Evolutionary conservation across 2,113 vertebrate genomes (phyloP).

Genomic region (Saimiri boliviensis): DNA sequence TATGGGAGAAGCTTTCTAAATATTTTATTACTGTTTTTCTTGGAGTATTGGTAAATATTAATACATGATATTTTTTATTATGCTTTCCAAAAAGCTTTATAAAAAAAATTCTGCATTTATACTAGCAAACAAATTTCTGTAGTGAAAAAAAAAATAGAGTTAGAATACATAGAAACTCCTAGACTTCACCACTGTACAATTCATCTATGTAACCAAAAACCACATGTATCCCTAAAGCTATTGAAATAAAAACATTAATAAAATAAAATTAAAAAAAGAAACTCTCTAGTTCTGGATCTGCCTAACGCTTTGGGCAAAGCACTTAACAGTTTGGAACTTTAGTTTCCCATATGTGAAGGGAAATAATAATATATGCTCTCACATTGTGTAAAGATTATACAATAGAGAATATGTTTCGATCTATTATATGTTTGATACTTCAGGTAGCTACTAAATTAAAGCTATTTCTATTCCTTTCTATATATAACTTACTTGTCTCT

Average conservation of each 20-base stretch:
- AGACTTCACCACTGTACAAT: no score
- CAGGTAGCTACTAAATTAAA: neutral
- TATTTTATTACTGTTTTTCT: neutral
- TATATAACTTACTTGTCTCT: neutral
- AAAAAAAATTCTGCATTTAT: neutral
- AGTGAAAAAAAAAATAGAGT: neutral
- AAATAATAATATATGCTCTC: rapidly evolving
- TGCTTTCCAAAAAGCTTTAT: neutral
- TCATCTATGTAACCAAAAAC: no score
- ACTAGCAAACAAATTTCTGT: neutral
- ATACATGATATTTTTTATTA: neutral
- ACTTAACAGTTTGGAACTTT: neutral
- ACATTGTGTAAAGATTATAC: neutral
- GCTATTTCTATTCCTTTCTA: neutral
- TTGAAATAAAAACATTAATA: no score
- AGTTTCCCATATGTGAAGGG: neutral
- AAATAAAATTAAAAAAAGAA: neutral
- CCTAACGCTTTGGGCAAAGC: neutral
- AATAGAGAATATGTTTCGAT: neutral
- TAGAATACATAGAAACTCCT: neutral
- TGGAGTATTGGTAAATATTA: neutral
- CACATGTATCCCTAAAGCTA: no score
- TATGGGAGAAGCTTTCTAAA: neutral
- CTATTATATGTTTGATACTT: no score
- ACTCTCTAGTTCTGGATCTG: neutral